Base-by-base conservation (phyloP, 1,140 invertebrate species). In the Branchinecta lynchi region DNA sequence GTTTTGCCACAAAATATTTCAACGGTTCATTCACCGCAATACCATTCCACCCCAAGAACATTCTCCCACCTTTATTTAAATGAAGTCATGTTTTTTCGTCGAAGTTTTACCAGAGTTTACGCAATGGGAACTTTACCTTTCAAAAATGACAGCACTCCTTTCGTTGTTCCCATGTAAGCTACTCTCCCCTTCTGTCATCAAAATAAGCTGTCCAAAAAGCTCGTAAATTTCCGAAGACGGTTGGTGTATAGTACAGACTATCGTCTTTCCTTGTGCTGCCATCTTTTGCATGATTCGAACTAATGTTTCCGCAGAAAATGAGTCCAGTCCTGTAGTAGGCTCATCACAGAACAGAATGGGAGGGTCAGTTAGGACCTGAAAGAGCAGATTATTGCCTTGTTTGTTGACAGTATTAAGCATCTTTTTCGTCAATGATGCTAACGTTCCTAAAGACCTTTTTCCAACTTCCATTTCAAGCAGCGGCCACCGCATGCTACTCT, bases 241-340 rank as follows among this genome's bases (percentile, higher is more conserved):
- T 75, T 94, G 91, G 79, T 94, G 91, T 45, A 93, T 87, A 0
- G 89, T 89, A 74, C 89, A 89, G 21, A 93, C 83, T 9, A 93
- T 85, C 45, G 89, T 85, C 80, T 89, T 89, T 60, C 84, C 88
- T 66, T 80, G 81, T 67, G 77, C 76, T 0, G 86, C 85, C 21
- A 90, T 77, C 67, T 81, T 51, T 74, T 84, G 78, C 66, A 93
- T 79, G 0, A 86, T 85, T 70, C 84, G 82, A 7, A 91, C 84
- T 2, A 92, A 86, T 10, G 84, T 80, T 45, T 84, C 84, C 0
- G 90, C 89, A 71, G 84, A 88, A 75, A 84, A 90, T 77, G 88
- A 90, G 76, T 93, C 90, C 15, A 93, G 76, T 0, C 90, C 89
- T 0, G 88, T 88, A 0, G 89, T 91, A 8, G 89, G 88, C 75